phyloP scores from a whole-genome alignment of 2,797 vertebrate species.

The Passerculus sandwichensis region DNA sequence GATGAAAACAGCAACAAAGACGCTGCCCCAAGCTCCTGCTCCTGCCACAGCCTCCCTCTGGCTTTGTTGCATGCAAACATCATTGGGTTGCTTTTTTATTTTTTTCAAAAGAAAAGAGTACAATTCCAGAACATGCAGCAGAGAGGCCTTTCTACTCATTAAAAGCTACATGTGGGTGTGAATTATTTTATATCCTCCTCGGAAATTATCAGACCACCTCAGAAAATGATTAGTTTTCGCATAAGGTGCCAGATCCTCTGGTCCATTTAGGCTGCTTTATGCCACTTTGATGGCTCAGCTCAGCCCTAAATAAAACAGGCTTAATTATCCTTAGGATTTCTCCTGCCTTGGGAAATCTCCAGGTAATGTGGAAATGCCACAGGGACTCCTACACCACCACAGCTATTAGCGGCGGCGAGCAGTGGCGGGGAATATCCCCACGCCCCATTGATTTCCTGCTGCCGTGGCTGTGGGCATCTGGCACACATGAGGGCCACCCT shows the following conservation, averaged over 20 bases:
- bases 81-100: background rate
- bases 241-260: slow-evolving; percentile 61
- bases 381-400: slow-evolving; percentile 57
- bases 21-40: slow-evolving; percentile 41
- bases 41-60: background rate
- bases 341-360: slow-evolving; percentile 71
- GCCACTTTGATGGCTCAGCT: slow-evolving; percentile 64
- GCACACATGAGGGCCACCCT: slow-evolving; percentile 51
- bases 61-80: background rate
- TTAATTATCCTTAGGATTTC: slow-evolving; percentile 73
- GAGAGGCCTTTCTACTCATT: slow-evolving; percentile 29
- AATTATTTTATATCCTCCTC: slow-evolving; percentile 63
- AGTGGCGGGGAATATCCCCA: slow-evolving; percentile 50
- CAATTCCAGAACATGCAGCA: background rate
- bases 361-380: slow-evolving; percentile 71
- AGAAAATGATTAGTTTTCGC: slow-evolving; percentile 66
- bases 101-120: background rate
- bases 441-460: slow-evolving; percentile 67
- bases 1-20: slow-evolving; percentile 65
- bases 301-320: slow-evolving; percentile 70
- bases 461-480: slow-evolving; percentile 59
- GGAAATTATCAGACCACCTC: slow-evolving; percentile 60
- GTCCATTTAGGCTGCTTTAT: slow-evolving; percentile 71
- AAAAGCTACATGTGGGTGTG: slow-evolving; percentile 54
- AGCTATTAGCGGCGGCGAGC: slow-evolving; percentile 16